Evolutionary conservation across 92 coral and sea anemone species (phyloP), one percentile per base, ranked within the genome.

Genomic region (Parazoanthus swiftii): DNA sequence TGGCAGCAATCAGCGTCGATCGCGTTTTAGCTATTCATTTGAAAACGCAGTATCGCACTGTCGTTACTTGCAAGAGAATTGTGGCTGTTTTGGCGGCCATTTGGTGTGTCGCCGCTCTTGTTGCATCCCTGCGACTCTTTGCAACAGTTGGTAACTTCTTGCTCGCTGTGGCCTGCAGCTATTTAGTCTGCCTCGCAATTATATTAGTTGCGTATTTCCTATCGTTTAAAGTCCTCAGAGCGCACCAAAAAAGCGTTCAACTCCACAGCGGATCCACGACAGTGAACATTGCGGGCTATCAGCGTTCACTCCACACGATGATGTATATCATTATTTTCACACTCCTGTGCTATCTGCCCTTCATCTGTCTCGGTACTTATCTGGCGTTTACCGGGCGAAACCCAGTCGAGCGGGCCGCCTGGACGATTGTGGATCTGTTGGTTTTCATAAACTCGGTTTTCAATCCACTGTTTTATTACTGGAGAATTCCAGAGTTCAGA

Each of bases 1-100:
- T 76, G 80, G 80, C 46, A 14, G 80, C 80, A 8, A 76, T 76
- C 51, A 76, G 80, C 51, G 56, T 76, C n/a, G 80, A 76, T 76
- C 48, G 80, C 25, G 25, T 76, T 16, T 76, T 76, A 43, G 80
- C 80, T 39, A 42, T 76, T 76, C 54, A 76, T 20, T 76, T 38
- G 56, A 76, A 76, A 42, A 76, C 10, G 9, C 50, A n/a, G 10
- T 76, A 76, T 76, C 80, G 80, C 54, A 76, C 13, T 16, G n/a
- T 76, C 13, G 80, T 76, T 3, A 71, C 76, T 11, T 71, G 13
- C 15, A 71, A 71, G 38, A 71, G 76, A 71, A 23, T 71, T 25
- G 38, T 35, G 35, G 76, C 37, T 14, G 33, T 35, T 71, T 7
- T 76, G n/a, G 13, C 6, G 79, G 4, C 15, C 23, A 5, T 75